Conservation (phyloP, 1,140 invertebrate species). For the Propsilocerus akamusi region DNA sequence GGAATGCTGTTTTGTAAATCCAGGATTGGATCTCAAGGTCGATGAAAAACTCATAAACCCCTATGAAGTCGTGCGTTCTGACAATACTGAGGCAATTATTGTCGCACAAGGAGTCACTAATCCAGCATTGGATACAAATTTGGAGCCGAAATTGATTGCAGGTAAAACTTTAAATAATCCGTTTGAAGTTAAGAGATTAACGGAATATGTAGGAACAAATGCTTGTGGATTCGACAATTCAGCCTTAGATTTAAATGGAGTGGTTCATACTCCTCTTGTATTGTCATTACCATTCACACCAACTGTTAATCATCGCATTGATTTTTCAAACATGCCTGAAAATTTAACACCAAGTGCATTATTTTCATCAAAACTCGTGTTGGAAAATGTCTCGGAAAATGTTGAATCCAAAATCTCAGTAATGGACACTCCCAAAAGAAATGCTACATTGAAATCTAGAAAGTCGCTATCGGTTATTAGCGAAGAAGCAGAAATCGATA, state of each 20-base stretch:
- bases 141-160: not conserved
- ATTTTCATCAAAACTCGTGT: conserved; percentile 19
- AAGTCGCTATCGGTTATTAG: conserved; percentile 16
- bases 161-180: conserved; percentile 16
- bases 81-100: not conserved
- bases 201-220: conserved; percentile 1
- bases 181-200: conserved; percentile 16
- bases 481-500: conserved; percentile 21
- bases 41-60: conserved; percentile 23
- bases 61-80: conserved; percentile 14
- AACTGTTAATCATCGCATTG: conserved; percentile 19
- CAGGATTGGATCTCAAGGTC: conserved; percentile 18
- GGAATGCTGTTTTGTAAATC: conserved; percentile 21
- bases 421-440: conserved; percentile 8
- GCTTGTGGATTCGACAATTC: conserved; percentile 14
- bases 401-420: not conserved
- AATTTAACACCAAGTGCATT: conserved; percentile 16
- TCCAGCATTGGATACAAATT: conserved; percentile 15
- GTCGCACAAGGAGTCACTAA: conserved; percentile 8
- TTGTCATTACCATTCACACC: conserved; percentile 20
- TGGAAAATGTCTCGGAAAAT: conserved; percentile 14
- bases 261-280: conserved; percentile 13
- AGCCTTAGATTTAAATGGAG: conserved; percentile 7
- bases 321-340: conserved; percentile 16
- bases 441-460: not conserved